Evolutionary conservation across 2,113 vertebrate species (phyloP), one percentile per base, ranked within the genome.

Genomic region (Elachura formosa): DNA sequence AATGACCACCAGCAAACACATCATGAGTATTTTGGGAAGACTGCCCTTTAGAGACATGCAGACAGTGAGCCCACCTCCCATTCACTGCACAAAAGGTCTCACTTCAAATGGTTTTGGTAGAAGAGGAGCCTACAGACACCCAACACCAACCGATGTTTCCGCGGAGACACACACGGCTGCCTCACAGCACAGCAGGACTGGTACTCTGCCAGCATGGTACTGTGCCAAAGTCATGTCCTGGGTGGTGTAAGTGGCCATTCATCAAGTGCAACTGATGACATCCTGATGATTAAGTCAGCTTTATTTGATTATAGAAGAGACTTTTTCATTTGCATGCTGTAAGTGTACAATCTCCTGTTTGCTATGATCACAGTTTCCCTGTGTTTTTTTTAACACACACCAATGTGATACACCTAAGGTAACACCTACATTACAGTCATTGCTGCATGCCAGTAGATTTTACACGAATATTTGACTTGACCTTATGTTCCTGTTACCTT

Each of bases 331-430:
- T 25, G 43, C 0, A 0, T 62, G 28, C 31, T 34, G 1, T 23
- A 74, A 83, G 66, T 16, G 25, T 49, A 67, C 40, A 38, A 41
- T 75, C 81, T 94, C 63, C 81, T 94, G 17, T 68, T 96, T 71
- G 56, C 79, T 88, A 1, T 3, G 11, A 68, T 62, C 61, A 29
- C 43, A 33, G 20, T 72, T 93, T 76, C 67, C 18, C 3, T 14
- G 2, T 79, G 66, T 62, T 77, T 85, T 95, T 84, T 83, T 86
- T 49, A 96, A 78, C 49, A 52, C 1, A 1, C 93, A 68, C 61
- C 54, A 54, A 8, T 48, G 17, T 0, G 2, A 46, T 69, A 56
- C 49, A 51, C n/a, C 45, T 52, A 33, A 76, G 46, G 34, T 49
- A 85, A 67, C 46, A 58, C 45, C 68, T 76, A 45, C 58, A 43